Percentiles rank a stretch among this genome's conserved stretches.
These are phyloP conservation scores for Serilophus lunatus DNA, from an alignment of 2,113 vertebrate genomes.

Conservation along the genomic window DNA sequence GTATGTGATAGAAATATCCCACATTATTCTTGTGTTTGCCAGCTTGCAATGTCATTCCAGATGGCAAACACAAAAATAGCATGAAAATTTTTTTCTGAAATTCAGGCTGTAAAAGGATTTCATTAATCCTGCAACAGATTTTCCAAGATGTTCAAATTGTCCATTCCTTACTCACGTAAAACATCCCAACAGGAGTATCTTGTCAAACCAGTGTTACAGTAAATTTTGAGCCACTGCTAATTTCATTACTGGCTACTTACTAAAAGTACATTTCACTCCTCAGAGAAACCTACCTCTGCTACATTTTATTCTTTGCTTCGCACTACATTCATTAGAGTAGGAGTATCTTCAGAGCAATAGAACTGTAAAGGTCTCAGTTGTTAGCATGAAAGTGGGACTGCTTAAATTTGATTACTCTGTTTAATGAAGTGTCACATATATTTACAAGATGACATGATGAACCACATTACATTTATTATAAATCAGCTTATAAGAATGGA, in stretches of 20 bases:
- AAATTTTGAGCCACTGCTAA: constrained; percentile 25
- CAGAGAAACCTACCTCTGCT: not conserved
- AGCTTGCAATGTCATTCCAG: constrained; percentile 70
- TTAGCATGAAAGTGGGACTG: constrained; percentile 67
- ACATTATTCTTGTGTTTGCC: constrained; percentile 54
- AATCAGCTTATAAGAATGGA: constrained; percentile 72
- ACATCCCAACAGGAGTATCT: not conserved
- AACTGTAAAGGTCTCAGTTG: constrained; percentile 58
- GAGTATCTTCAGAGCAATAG: constrained; percentile 58
- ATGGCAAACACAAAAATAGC: constrained; percentile 71
- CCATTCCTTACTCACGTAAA: not conserved
- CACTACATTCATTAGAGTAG: constrained; percentile 17
- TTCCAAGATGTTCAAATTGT: not conserved
- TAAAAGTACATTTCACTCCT: not conserved
- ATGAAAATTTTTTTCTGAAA: constrained; percentile 46
- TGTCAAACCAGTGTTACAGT: constrained; percentile 16
- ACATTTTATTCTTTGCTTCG: constrained; percentile 19
- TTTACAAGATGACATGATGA: constrained; percentile 77
- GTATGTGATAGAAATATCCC: constrained; percentile 47
- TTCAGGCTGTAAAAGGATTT: constrained; percentile 27
- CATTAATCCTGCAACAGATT: constrained; percentile 12
- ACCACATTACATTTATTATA: constrained; percentile 66
- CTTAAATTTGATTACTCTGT: constrained; percentile 78
- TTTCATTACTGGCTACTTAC: not conserved
- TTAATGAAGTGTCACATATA: constrained; percentile 80